These are phyloP conservation scores for Neosilurus mollespiculum DNA, from an alignment of 2,797 vertebrate genomes.

Conservation along the genomic window DNA sequence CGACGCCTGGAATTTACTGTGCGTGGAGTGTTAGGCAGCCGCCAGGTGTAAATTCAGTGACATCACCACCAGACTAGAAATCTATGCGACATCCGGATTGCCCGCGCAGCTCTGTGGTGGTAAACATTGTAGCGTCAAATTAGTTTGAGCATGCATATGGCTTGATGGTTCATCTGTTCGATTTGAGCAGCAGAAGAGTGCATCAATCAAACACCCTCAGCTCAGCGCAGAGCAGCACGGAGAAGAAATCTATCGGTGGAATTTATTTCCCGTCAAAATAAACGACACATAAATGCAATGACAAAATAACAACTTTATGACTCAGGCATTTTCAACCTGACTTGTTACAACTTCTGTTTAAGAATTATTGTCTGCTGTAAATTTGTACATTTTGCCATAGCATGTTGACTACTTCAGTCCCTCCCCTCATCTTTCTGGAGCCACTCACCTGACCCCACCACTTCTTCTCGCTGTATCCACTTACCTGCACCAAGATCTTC, in stretches of 20 bases:
- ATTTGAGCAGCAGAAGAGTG: constrained; percentile 71
- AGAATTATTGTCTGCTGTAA: neutral
- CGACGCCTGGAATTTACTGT: constrained; percentile 65
- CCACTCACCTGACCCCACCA: neutral
- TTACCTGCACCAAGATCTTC: neutral
- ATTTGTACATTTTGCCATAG: neutral
- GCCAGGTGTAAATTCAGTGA: constrained; percentile 69
- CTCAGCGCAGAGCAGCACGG: constrained; percentile 15
- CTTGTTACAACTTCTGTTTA: neutral
- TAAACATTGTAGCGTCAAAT: constrained; percentile 63
- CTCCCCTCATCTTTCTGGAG: neutral
- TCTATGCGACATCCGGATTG: constrained; percentile 66
- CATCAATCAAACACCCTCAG: constrained; percentile 74
- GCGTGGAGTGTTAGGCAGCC: constrained; percentile 61
- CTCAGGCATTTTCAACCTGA: neutral
- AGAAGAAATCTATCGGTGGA: neutral
- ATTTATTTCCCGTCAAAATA: constrained; percentile 14
- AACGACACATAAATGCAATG: neutral
- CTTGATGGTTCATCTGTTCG: constrained; percentile 72
- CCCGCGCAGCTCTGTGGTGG: constrained; percentile 61
- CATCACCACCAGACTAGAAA: constrained; percentile 68
- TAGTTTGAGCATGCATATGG: constrained; percentile 67
- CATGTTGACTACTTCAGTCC: neutral
- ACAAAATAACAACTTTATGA: constrained; percentile 9
- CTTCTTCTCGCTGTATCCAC: neutral